Percentiles rank a stretch among this genome's conserved stretches.
These are phyloP conservation scores for Steinernema hermaphroditum DNA, from an alignment of 2,888 invertebrate species.

Conservation along the genomic window DNA sequence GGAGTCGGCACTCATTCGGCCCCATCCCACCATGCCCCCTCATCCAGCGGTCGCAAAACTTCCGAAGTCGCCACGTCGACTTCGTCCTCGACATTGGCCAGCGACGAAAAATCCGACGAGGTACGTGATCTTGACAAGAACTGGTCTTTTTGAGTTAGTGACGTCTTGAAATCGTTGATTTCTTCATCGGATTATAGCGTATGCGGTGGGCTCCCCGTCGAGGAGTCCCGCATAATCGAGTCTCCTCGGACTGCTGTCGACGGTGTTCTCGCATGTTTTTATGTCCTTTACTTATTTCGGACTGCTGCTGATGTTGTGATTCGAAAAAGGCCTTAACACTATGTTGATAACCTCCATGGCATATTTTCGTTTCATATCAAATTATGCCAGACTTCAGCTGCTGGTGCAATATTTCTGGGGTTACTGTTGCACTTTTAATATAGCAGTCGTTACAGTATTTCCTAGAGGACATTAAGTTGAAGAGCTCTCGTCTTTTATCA, in stretches of 20 bases:
- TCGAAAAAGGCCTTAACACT: no score
- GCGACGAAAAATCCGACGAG: constrained; percentile 17
- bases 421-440: no score
- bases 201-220: neutral
- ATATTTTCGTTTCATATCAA: no score
- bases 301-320: no score
- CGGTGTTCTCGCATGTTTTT: neutral
- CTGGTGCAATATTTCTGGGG: no score
- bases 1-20: neutral
- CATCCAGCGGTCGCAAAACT: neutral
- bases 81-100: neutral
- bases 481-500: no score
- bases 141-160: neutral
- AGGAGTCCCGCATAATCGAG: neutral
- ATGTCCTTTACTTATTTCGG: neutral
- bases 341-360: no score
- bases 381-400: no score
- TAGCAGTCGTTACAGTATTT: no score
- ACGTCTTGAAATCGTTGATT: constrained; percentile 20
- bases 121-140: neutral
- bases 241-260: neutral
- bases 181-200: neutral
- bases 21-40: neutral
- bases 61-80: constrained; percentile 12
- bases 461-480: no score